phyloP scores from a whole-genome alignment of 2,797 vertebrate species.

The Meriones psammophilus region DNA sequence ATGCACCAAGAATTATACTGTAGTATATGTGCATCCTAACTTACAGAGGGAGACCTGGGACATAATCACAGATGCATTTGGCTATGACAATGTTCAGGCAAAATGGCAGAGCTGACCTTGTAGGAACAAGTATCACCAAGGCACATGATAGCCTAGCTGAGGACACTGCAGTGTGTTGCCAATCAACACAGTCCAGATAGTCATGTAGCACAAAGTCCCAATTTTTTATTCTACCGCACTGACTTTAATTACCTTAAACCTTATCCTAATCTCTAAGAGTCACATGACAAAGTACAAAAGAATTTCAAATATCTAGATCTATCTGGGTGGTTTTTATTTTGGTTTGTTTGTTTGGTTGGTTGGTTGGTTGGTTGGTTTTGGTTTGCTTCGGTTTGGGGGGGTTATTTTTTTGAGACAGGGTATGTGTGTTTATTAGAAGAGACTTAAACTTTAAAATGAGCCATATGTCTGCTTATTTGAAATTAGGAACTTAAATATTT shows the following conservation, averaged over 20 bases:
- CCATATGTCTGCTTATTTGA: slow-evolving; percentile 58
- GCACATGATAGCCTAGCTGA: not conserved
- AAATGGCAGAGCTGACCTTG: not conserved
- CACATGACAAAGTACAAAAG: not conserved
- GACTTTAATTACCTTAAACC: slow-evolving; percentile 54
- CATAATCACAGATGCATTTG: not conserved
- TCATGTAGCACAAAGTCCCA: not conserved
- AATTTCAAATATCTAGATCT: slow-evolving; percentile 65
- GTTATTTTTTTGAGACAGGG: no score
- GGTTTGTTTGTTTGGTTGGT: no score
- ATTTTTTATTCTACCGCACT: not conserved
- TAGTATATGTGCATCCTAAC: no score
- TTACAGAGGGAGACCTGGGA: not conserved
- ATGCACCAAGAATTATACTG: not conserved
- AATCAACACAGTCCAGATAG: no score
- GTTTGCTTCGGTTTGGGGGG: no score
- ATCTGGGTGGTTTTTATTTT: not conserved
- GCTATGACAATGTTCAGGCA: not conserved
- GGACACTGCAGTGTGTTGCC: not conserved
- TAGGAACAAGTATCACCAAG: not conserved
- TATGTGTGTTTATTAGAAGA: no score
- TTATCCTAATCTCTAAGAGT: slow-evolving; percentile 64
- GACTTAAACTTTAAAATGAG: slow-evolving; percentile 59
- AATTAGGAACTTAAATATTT: slow-evolving; percentile 64
- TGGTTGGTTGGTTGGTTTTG: no score